These are phyloP conservation scores for Hybognathus amarus DNA, from an alignment of 2,797 vertebrate genomes.

Conservation along the genomic window DNA sequence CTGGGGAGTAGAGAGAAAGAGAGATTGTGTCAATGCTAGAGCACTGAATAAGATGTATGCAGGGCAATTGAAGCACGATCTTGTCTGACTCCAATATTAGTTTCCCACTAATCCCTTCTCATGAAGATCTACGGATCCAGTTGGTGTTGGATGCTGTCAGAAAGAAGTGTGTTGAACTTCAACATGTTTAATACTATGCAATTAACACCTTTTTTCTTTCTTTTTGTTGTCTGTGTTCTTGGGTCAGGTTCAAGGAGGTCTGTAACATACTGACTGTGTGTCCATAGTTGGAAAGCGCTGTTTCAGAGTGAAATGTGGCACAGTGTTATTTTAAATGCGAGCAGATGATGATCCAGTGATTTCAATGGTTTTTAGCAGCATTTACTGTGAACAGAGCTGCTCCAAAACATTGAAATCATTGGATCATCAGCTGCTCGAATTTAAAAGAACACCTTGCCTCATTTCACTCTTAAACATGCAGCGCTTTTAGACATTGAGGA, in stretches of 20 bases:
- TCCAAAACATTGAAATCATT: background rate
- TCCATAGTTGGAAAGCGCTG: background rate
- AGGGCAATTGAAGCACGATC: conserved; percentile 22
- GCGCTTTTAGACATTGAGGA: no score
- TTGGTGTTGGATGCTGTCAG: background rate
- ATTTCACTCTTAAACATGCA: no score
- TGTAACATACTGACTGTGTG: background rate
- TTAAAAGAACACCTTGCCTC: no score
- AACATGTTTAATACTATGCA: background rate
- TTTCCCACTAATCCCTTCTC: background rate
- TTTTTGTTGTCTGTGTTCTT: background rate
- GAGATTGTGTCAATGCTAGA: conserved; percentile 9
- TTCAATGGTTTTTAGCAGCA: background rate
- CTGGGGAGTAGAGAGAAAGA: conserved; percentile 44
- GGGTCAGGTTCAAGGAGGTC: background rate
- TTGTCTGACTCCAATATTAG: conserved; percentile 13
- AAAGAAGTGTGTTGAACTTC: background rate
- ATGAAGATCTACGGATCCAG: background rate
- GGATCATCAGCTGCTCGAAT: no score
- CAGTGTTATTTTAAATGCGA: background rate
- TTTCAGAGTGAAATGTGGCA: background rate
- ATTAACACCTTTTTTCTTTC: background rate
- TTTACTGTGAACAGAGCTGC: background rate
- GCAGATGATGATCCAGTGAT: background rate
- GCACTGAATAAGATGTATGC: conserved; percentile 23